Conservation (phyloP, 2,797 vertebrate species). For the Apogon hyalosoma region DNA sequence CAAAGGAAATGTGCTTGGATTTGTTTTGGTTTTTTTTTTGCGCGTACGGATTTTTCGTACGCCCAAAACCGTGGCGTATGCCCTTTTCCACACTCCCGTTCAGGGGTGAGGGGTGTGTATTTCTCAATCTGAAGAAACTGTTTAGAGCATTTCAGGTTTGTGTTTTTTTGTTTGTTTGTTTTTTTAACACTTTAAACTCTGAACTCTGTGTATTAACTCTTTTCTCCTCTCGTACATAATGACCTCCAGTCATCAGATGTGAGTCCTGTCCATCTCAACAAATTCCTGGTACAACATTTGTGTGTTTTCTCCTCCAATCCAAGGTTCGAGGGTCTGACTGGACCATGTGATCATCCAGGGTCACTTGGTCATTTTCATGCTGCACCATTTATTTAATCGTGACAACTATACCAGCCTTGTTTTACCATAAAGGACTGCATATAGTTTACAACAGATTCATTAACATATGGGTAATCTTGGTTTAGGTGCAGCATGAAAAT, state of each 20-base stretch:
- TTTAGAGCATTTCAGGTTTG: too few relatives aligned
- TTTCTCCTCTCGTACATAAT: constrained; percentile 15
- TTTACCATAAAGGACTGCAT: not conserved
- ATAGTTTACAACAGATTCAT: too few relatives aligned
- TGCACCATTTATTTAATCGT: constrained; percentile 7
- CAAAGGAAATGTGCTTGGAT: too few relatives aligned
- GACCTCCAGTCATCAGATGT: constrained; percentile 19
- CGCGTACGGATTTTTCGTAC: too few relatives aligned
- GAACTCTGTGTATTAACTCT: not conserved
- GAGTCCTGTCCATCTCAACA: constrained; percentile 11
- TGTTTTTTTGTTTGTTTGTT: too few relatives aligned
- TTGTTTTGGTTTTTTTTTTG: too few relatives aligned
- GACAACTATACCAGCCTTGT: too few relatives aligned
- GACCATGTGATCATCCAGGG: not conserved
- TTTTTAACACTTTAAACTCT: not conserved
- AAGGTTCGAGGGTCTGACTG: not conserved
- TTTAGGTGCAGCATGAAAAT: constrained; percentile 17
- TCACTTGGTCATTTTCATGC: constrained; percentile 1
- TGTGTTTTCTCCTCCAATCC: not conserved
- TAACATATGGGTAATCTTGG: not conserved
- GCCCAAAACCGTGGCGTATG: too few relatives aligned
- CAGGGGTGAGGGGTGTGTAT: too few relatives aligned
- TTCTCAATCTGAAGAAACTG: too few relatives aligned
- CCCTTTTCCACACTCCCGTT: too few relatives aligned
- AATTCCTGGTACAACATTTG: constrained; percentile 19